Evolutionary conservation across 2,113 vertebrate genomes (phyloP).

Genomic region (Plecotus auritus): DNA sequence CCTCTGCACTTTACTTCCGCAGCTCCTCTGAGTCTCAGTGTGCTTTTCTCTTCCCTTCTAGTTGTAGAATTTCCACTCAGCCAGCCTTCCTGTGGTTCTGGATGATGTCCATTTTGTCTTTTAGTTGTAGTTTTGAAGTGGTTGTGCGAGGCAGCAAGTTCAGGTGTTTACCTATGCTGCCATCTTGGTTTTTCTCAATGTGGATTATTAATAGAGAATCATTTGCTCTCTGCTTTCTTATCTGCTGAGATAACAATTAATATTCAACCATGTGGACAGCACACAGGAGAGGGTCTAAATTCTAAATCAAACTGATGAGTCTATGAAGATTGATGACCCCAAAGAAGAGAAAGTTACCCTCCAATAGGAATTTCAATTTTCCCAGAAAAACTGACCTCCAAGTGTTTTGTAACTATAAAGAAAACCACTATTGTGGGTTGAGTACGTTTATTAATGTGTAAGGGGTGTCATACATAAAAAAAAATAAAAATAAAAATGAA

Average conservation of each 20-base stretch:
- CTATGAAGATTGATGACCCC: neutral
- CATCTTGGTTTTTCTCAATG: too few species aligned
- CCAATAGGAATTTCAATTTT: neutral
- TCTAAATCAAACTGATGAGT: neutral
- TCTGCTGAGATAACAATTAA: neutral
- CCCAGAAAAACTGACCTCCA: neutral
- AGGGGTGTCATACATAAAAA: neutral
- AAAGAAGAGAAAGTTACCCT: neutral
- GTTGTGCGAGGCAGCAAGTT: too few species aligned
- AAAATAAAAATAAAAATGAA: constrained; percentile 6
- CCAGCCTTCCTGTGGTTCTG: too few species aligned
- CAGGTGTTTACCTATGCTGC: too few species aligned
- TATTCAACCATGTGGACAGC: neutral
- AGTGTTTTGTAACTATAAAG: neutral
- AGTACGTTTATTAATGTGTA: neutral
- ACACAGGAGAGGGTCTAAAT: neutral
- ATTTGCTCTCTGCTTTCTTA: neutral
- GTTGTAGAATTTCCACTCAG: too few species aligned
- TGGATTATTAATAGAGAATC: neutral
- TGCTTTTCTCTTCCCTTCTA: too few species aligned
- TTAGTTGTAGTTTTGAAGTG: too few species aligned
- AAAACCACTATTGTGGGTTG: neutral
- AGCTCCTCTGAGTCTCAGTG: too few species aligned
- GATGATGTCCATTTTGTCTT: too few species aligned
- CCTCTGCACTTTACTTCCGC: too few species aligned